A percentile compares a stretch with the other conserved stretches of the same genome.
These are phyloP conservation scores for Lampris megalopsis DNA, from an alignment of 2,113 vertebrate genomes.

Conservation along the genomic window DNA sequence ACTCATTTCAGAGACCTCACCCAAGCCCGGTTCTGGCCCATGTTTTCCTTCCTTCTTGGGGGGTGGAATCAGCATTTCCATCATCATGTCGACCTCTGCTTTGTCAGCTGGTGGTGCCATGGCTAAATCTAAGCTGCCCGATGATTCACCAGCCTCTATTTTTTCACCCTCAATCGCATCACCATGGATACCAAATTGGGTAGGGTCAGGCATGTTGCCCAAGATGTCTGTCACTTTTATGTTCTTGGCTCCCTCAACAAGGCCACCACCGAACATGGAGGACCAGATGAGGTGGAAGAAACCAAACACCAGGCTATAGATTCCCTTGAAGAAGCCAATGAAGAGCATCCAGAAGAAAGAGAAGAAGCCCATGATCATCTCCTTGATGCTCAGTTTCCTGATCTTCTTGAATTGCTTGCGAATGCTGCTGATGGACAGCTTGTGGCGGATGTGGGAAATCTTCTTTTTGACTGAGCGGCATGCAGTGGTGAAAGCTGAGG, in stretches of 20 bases:
- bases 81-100: slow-evolving; percentile 84
- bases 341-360: slow-evolving; percentile 94
- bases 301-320: slow-evolving; percentile 89
- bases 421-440: slow-evolving; percentile 86
- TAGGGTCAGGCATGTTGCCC: slow-evolving; percentile 98
- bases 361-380: slow-evolving; percentile 91
- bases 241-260: slow-evolving; percentile 98
- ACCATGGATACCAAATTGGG: slow-evolving; percentile 96
- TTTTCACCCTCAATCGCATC: slow-evolving; percentile 90
- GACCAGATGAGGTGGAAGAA: slow-evolving; percentile 95
- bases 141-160: slow-evolving; percentile 83
- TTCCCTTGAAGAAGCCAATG: slow-evolving; percentile 88
- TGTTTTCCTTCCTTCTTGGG: slow-evolving; percentile 92
- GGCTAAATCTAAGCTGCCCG: slow-evolving; percentile 80
- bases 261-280: slow-evolving; percentile 95
- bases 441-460: slow-evolving; percentile 78
- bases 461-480: slow-evolving; percentile 86
- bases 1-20: slow-evolving; percentile 89
- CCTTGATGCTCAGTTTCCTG: slow-evolving; percentile 90
- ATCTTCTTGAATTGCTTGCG: slow-evolving; percentile 90
- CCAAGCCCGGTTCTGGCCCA: slow-evolving; percentile 87
- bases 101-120: slow-evolving; percentile 85
- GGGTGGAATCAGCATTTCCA: slow-evolving; percentile 87
- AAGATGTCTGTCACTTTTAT: slow-evolving; percentile 98
- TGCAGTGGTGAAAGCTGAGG: slow-evolving; percentile 90